These are phyloP conservation scores for Acanthococcus lagerstroemiae DNA, from an alignment of 2,888 invertebrate genomes.

Conservation along the genomic window DNA sequence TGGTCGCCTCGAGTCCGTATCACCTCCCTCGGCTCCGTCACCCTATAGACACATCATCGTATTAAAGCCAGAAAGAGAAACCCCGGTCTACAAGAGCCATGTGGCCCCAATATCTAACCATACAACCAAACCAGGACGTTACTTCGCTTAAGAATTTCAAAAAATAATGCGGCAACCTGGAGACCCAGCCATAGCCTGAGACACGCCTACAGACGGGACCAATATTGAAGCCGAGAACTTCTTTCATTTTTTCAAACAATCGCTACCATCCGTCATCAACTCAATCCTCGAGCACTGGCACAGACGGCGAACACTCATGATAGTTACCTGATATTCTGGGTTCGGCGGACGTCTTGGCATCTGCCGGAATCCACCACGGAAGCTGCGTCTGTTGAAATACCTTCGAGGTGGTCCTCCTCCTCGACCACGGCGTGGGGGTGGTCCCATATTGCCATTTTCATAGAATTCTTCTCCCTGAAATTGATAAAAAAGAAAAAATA, in stretches of 20 bases:
- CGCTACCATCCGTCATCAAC: background rate
- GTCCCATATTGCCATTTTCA: constrained; percentile 3
- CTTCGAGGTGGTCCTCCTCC: constrained; percentile 23
- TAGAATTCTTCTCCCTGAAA: constrained; percentile 18
- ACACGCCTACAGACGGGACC: too few relatives aligned
- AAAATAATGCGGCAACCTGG: too few relatives aligned
- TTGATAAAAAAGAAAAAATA: too few relatives aligned
- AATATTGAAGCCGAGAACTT: too few relatives aligned
- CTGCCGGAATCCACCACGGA: constrained; percentile 24
- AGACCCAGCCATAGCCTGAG: too few relatives aligned
- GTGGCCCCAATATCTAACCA: too few relatives aligned
- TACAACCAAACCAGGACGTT: too few relatives aligned
- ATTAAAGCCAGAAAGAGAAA: too few relatives aligned
- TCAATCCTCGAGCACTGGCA: background rate
- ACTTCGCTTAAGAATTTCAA: too few relatives aligned
- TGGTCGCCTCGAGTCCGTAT: constrained; percentile 19
- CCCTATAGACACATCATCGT: background rate
- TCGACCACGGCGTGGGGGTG: constrained; percentile 20
- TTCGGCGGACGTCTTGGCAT: constrained; percentile 28
- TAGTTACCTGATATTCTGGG: constrained; percentile 18
- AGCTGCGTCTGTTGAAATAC: constrained; percentile 24
- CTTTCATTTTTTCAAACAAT: too few relatives aligned
- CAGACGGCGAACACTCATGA: too few relatives aligned
- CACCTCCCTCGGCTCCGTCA: constrained; percentile 21
- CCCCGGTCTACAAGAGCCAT: too few relatives aligned